These are phyloP conservation scores for Alca torda DNA, from an alignment of 2,797 vertebrate genomes.

Conservation along the genomic window DNA sequence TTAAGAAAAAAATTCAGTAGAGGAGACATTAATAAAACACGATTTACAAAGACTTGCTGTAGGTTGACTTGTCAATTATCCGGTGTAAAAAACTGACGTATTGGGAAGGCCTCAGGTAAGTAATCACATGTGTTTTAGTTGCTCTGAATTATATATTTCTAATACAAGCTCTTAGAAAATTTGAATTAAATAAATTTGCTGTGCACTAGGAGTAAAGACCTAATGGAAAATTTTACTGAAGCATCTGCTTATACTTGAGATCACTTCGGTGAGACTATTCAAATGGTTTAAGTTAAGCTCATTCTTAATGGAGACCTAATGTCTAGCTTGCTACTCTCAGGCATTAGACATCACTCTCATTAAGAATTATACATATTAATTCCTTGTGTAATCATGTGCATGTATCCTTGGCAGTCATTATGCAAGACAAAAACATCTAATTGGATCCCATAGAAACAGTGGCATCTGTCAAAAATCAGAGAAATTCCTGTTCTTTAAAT, in stretches of 20 bases:
- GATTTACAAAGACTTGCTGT: background rate
- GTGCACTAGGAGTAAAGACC: background rate
- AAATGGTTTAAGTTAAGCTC: background rate
- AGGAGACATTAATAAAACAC: background rate
- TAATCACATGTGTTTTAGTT: background rate
- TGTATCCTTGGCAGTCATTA: background rate
- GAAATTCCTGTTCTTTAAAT: background rate
- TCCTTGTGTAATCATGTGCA: background rate
- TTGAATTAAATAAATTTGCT: background rate
- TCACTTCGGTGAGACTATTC: background rate
- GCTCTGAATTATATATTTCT: background rate
- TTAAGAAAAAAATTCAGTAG: background rate
- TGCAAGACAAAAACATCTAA: background rate
- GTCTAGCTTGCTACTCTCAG: background rate
- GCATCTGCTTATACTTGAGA: background rate
- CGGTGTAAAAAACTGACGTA: fast-evolving
- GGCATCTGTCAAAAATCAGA: background rate
- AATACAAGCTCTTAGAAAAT: background rate
- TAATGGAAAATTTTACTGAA: background rate
- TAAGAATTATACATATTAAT: conserved; percentile 1
- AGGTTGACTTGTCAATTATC: background rate
- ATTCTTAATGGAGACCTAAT: background rate
- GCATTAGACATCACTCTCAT: background rate
- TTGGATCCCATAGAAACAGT: background rate
- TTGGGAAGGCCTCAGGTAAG: background rate